These are phyloP conservation scores for Alaudala cheleensis DNA, from an alignment of 2,113 vertebrate species.

Conservation along the genomic window DNA sequence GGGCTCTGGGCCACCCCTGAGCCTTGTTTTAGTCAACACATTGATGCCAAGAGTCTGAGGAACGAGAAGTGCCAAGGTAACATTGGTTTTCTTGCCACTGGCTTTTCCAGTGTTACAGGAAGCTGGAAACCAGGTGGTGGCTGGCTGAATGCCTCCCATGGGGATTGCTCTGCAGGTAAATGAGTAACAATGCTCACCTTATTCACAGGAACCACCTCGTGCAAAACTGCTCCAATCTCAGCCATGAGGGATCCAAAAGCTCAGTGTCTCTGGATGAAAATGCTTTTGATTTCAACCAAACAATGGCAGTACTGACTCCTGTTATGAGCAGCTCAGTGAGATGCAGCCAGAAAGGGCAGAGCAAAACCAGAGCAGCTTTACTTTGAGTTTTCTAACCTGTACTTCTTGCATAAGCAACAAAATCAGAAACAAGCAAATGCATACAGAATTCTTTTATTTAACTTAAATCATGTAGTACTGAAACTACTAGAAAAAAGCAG, in stretches of 20 bases:
- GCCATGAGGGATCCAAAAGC: not conserved
- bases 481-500: slow-evolving; percentile 90
- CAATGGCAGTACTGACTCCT: not conserved
- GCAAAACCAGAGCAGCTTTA: not conserved
- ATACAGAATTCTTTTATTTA: slow-evolving; percentile 89
- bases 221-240: not conserved
- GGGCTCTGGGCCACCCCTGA: not conserved
- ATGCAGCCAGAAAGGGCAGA: not conserved
- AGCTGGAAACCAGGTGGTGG: not conserved
- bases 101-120: not conserved
- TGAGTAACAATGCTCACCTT: not conserved
- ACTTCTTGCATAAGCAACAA: not conserved
- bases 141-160: not conserved
- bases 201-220: not conserved
- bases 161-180: not conserved
- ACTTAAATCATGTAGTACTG: slow-evolving; percentile 88
- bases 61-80: not conserved
- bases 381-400: not conserved
- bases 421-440: slow-evolving; percentile 63
- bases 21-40: not conserved
- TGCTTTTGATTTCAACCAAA: not conserved
- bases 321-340: not conserved
- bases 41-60: not conserved
- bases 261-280: not conserved
- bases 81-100: not conserved